These are phyloP conservation scores for Lepus americanus DNA, from an alignment of 2,113 vertebrate genomes.

Conservation along the genomic window DNA sequence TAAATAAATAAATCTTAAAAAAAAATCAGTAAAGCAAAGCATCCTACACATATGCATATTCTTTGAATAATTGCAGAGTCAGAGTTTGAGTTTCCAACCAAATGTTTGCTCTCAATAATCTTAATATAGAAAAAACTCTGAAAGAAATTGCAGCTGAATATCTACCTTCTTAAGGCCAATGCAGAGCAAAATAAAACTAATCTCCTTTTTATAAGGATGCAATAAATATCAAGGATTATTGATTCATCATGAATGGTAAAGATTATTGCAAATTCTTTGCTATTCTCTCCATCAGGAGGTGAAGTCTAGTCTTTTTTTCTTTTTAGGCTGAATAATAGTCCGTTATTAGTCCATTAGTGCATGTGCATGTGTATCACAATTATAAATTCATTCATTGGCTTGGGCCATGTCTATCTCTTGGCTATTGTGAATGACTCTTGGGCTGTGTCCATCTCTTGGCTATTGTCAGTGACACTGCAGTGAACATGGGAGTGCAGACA, in stretches of 20 bases:
- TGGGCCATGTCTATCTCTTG: too few species aligned
- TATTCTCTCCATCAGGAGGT: background rate
- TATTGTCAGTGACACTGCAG: too few species aligned
- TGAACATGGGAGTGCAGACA: too few species aligned
- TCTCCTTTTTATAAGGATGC: slow-evolving; percentile 40
- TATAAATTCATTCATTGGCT: too few species aligned
- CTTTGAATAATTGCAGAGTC: background rate
- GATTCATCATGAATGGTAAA: background rate
- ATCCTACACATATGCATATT: background rate
- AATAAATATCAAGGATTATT: background rate
- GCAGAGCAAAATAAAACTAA: background rate
- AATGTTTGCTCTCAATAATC: background rate
- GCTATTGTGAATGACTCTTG: too few species aligned
- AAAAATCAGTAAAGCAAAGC: background rate
- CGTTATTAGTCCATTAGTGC: too few species aligned
- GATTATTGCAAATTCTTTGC: slow-evolving; percentile 13
- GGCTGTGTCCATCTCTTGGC: too few species aligned
- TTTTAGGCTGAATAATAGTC: too few species aligned
- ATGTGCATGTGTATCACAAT: too few species aligned
- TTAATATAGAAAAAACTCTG: background rate
- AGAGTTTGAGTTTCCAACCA: slow-evolving; percentile 35
- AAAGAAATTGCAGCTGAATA: slow-evolving; percentile 11
- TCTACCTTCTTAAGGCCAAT: background rate
- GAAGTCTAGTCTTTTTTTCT: background rate
- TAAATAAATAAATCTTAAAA: too few species aligned